Evolutionary conservation across 2,113 vertebrate genomes (phyloP), one percentile per base, ranked within the genome.

Genomic region (Coturnix japonica): DNA sequence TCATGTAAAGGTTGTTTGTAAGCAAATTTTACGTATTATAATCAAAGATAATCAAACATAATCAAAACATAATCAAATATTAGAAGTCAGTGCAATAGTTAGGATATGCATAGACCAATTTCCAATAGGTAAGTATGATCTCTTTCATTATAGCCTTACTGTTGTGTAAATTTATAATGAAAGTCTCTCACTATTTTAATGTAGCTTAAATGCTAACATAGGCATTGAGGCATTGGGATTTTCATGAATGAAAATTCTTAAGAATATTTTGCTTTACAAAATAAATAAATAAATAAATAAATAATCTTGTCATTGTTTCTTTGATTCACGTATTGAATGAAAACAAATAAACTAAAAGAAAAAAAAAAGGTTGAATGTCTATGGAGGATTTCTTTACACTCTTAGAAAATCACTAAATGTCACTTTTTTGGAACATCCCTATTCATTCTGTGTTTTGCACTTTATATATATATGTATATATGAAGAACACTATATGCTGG

Each of bases 51-150:
- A 84, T 43, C 78, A 81, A 53, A 15, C 7, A 28, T 26, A 53
- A 84, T 91, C 23, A 75, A 90, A 72, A 81, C 44, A 60, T 90
- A 86, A 79, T 87, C 77, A 72, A 88, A 69, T 35, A 69, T 44
- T 49, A 13, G 22, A 51, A 88, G 19, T 46, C 53, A 57, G 2
- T 82, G 30, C 35, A 65, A 46, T 65, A 86, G 6, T 23, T 26
- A 76, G 17, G 21, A 44, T 65, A 66, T 53, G 66, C 10, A 41
- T 78, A 49, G 81, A 64, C 11, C 61, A 11, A 39, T 87, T 94
- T 86, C 8, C 43, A 72, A 46, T 2, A 69, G 19, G 43, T 80
- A 74, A 60, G 21, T 5, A 46, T 64, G 1, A 9, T 64, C 39
- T 81, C 53, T 44, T 85, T 87, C 41, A 33, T n/a, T 35, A 46